phyloP scores from a whole-genome alignment of 2,797 vertebrate genomes.

The Lagorchestes hirsutus region DNA sequence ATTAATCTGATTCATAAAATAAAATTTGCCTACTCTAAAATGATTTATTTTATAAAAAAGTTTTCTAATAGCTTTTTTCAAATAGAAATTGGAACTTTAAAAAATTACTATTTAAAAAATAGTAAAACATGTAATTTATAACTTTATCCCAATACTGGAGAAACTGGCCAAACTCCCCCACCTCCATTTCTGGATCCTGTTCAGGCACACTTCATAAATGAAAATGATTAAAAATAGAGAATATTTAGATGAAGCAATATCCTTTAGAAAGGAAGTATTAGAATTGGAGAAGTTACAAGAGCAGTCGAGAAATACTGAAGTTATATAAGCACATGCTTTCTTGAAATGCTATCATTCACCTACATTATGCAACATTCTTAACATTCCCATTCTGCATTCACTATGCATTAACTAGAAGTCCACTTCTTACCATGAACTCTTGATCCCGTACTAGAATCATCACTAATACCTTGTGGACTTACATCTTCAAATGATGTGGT shows the following conservation, averaged over 20 bases:
- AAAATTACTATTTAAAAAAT: background rate
- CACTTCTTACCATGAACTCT: conserved; percentile 92
- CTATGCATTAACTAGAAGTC: conserved; percentile 62
- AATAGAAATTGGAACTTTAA: conserved; percentile 23
- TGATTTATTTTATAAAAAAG: background rate
- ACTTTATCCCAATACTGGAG: conserved; percentile 50
- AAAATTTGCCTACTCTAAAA: background rate
- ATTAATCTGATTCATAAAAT: background rate
- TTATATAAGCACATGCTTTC: conserved; percentile 81
- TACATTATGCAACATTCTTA: conserved; percentile 60
- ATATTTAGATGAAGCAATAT: conserved; percentile 68
- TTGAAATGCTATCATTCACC: conserved; percentile 73
- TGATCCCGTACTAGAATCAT: conserved; percentile 91
- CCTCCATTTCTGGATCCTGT: conserved; percentile 70
- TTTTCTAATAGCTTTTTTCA: conserved; percentile 6
- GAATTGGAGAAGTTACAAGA: conserved; percentile 71
- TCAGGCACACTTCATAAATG: conserved; percentile 80
- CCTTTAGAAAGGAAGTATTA: conserved; percentile 62
- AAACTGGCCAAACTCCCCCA: conserved; percentile 59
- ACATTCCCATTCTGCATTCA: conserved; percentile 73
- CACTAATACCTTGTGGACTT: conserved; percentile 89
- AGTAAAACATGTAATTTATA: conserved; percentile 62
- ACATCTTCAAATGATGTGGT: conserved; percentile 94
- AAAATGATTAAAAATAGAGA: conserved; percentile 71
- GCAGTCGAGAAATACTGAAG: conserved; percentile 61